Evolutionary conservation across 2,888 invertebrate genomes (phyloP).

Genomic region (Aplocera efformata): DNA sequence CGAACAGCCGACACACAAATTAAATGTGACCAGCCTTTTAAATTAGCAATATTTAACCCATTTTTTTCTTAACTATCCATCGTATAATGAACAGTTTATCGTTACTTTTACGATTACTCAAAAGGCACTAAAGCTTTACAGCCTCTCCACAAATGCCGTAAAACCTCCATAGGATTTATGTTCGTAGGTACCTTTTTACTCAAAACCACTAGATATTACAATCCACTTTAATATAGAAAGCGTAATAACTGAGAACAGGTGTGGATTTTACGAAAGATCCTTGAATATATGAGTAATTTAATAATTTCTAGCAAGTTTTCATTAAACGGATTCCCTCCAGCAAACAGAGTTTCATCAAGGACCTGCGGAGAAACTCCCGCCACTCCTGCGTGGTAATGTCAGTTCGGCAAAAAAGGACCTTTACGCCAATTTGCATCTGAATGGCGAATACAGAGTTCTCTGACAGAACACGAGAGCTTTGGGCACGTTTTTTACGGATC

Average conservation of each 20-base stretch:
- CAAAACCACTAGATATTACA: constrained; percentile 42
- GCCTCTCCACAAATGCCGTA: constrained; percentile 43
- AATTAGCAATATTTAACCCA: constrained; percentile 20
- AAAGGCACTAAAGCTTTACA: constrained; percentile 45
- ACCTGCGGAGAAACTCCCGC: constrained; percentile 8
- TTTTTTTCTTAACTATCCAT: constrained; percentile 27
- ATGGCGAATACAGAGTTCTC: constrained; percentile 45
- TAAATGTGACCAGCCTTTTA: no score
- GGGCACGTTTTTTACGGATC: constrained; percentile 51
- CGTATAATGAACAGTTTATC: constrained; percentile 38
- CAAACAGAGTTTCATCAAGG: constrained; percentile 1
- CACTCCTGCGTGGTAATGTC: constrained; percentile 32
- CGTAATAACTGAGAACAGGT: background rate
- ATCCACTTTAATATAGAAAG: constrained; percentile 43
- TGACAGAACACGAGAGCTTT: constrained; percentile 40
- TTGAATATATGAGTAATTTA: no score
- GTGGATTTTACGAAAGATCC: constrained; percentile 2
- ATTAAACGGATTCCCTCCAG: no score
- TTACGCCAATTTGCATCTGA: constrained; percentile 58
- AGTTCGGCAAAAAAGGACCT: constrained; percentile 58
- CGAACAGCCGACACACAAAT: no score
- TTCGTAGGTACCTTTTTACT: constrained; percentile 42
- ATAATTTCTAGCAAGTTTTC: no score
- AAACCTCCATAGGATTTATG: constrained; percentile 44
- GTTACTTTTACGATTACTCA: constrained; percentile 45